phyloP scores from a whole-genome alignment of 2,888 invertebrate genomes.

The Leistus spinibarbis region DNA sequence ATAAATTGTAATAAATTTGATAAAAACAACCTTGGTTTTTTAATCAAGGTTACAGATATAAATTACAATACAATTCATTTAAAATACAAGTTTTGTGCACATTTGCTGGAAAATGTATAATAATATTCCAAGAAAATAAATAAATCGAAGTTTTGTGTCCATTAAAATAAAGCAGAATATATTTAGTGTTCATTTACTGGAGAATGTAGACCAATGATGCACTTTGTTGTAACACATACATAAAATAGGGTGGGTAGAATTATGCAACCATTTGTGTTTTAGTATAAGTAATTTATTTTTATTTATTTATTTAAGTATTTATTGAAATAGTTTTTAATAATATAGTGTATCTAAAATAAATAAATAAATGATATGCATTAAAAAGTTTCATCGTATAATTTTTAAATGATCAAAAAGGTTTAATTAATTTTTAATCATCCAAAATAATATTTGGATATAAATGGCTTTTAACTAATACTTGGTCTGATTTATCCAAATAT shows the following conservation, averaged over 20 bases:
- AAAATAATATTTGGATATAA: neutral
- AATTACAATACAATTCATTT: neutral
- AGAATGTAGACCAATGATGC: neutral
- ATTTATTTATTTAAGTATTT: constrained; percentile 1
- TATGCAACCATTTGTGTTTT: neutral
- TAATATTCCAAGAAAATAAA: neutral
- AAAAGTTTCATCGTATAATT: neutral
- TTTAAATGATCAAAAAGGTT: neutral
- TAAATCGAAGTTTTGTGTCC: too few species aligned
- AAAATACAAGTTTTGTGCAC: neutral
- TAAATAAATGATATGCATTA: constrained; percentile 5
- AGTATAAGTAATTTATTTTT: neutral
- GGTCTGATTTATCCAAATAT: neutral
- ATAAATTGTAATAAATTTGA: neutral
- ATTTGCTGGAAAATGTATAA: neutral
- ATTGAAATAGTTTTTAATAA: constrained; percentile 5
- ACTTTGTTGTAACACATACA: neutral
- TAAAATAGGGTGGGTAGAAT: neutral
- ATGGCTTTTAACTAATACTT: neutral
- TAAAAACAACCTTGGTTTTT: too few species aligned
- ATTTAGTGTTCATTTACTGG: neutral
- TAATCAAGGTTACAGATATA: neutral
- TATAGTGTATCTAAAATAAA: constrained; percentile 8
- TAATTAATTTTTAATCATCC: neutral
- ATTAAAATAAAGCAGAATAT: too few species aligned